Conservation (phyloP, 2,113 vertebrate species). For the Anolis carolinensis region DNA sequence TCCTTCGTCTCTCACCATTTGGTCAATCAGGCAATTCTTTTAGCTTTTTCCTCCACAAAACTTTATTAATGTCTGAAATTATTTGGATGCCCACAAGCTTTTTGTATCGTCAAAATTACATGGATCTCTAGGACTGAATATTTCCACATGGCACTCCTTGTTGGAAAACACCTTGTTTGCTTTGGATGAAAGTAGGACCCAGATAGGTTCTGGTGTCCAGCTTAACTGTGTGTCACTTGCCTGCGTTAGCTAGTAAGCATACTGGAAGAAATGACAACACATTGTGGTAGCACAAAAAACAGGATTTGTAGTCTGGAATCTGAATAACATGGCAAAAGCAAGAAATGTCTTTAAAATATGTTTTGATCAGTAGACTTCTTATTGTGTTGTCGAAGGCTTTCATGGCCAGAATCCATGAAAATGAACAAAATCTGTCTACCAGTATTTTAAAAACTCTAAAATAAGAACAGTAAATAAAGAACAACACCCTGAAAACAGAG, state of each 20-base stretch:
- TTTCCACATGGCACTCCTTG: background rate
- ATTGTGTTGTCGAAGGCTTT: too few species aligned
- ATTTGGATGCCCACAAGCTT: background rate
- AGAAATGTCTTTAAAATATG: background rate
- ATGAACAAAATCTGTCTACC: too few species aligned
- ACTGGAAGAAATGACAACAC: background rate
- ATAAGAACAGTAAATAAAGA: too few species aligned
- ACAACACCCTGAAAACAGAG: too few species aligned
- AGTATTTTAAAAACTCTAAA: too few species aligned
- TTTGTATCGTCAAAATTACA: background rate
- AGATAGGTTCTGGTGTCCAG: background rate
- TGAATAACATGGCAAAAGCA: background rate
- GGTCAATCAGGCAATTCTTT: background rate
- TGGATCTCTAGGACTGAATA: background rate
- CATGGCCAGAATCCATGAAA: too few species aligned
- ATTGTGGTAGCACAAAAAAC: background rate
- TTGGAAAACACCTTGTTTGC: conserved; percentile 9
- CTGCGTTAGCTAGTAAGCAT: conserved; percentile 1
- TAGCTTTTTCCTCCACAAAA: background rate
- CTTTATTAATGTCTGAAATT: background rate
- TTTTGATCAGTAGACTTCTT: background rate
- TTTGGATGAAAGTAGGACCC: conserved; percentile 8
- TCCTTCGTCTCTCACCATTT: background rate
- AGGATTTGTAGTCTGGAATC: background rate
- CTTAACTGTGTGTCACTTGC: background rate